Conservation (phyloP, 2,888 invertebrate genomes). For the Drosophila peninsularis region DNA sequence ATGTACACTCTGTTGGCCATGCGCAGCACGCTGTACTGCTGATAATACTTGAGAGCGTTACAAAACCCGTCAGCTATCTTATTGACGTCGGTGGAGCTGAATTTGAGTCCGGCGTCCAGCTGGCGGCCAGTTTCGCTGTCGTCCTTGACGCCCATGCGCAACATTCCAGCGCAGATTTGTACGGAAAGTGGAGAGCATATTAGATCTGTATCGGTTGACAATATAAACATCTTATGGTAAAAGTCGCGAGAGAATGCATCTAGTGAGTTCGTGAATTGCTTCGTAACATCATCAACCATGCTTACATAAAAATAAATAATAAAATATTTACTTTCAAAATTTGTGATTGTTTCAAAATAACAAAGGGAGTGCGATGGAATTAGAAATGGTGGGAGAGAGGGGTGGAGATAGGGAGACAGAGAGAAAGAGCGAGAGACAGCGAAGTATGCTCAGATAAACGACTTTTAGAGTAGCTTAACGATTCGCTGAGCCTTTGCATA, state of each 20-base stretch:
- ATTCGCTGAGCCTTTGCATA: slow-evolving; percentile 60
- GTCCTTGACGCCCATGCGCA: slow-evolving; percentile 49
- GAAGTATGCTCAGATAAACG: no score
- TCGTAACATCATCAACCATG: neutral
- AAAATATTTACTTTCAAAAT: neutral
- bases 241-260: slow-evolving; percentile 1
- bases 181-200: slow-evolving; percentile 55
- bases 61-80: slow-evolving; percentile 40
- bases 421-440: neutral
- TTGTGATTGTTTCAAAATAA: neutral
- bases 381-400: no score
- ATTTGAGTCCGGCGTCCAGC: slow-evolving; percentile 40
- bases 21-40: slow-evolving; percentile 74
- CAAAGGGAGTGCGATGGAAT: neutral
- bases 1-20: slow-evolving; percentile 91
- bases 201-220: slow-evolving; percentile 27
- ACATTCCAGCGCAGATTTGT: slow-evolving; percentile 49
- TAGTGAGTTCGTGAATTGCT: neutral
- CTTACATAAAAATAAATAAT: neutral
- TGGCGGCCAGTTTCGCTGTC: slow-evolving; percentile 39
- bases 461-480: slow-evolving; percentile 2
- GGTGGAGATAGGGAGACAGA: neutral
- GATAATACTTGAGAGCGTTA: slow-evolving; percentile 44
- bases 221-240: neutral
- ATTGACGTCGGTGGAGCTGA: neutral